phyloP scores from a whole-genome alignment of 2,888 invertebrate genomes.

The Priocnemis perturbator region DNA sequence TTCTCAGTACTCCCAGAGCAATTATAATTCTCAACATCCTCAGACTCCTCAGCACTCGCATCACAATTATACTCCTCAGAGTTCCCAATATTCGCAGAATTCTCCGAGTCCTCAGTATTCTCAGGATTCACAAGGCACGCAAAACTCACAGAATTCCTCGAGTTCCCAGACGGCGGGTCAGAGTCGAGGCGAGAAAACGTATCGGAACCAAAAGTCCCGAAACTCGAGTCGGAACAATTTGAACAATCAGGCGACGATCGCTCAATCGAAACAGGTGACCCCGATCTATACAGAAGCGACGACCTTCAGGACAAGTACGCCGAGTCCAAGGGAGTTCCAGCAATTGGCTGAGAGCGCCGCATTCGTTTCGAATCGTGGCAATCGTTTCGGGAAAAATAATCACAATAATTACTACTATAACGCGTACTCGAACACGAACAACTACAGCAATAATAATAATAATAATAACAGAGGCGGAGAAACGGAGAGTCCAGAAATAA shows the following conservation, averaged over 20 bases:
- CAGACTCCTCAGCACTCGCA: neutral
- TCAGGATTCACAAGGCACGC: too few species aligned
- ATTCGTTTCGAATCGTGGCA: slow-evolving; percentile 78
- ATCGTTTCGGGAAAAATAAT: slow-evolving; percentile 50
- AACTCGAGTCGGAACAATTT: neutral
- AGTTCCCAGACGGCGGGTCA: slow-evolving; percentile 41
- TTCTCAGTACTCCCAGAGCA: too few species aligned
- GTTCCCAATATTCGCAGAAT: too few species aligned
- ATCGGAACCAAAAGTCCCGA: neutral
- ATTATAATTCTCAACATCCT: neutral
- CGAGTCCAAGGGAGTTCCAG: slow-evolving; percentile 80
- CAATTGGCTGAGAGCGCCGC: slow-evolving; percentile 87
- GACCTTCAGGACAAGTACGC: slow-evolving; percentile 74
- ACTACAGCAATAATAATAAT: too few species aligned
- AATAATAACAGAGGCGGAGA: too few species aligned
- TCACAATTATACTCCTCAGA: too few species aligned
- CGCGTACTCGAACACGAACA: slow-evolving; percentile 44
- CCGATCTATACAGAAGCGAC: slow-evolving; percentile 68
- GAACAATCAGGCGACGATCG: slow-evolving; percentile 40
- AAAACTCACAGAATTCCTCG: slow-evolving; percentile 15
- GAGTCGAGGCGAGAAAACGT: slow-evolving; percentile 57
- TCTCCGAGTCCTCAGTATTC: too few species aligned
- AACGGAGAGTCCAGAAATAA: too few species aligned
- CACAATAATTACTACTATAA: slow-evolving; percentile 48
- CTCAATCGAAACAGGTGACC: slow-evolving; percentile 54